Percentiles rank a stretch among this genome's conserved stretches.
Conservation (phyloP, 2,888 invertebrate species). For the Odontocerum albicorne region DNA sequence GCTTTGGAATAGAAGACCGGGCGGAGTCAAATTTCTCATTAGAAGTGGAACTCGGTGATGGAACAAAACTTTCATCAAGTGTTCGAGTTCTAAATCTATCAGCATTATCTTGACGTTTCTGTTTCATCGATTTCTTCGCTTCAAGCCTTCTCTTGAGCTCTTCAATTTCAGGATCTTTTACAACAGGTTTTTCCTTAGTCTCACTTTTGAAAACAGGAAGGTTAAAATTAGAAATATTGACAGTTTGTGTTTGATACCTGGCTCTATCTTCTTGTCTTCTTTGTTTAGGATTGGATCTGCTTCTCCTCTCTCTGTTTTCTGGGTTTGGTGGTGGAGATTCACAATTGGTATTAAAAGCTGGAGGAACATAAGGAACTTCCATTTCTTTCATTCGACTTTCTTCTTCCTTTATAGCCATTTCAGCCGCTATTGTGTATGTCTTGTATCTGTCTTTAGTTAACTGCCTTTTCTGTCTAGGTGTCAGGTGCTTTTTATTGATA, state of each 20-base stretch:
- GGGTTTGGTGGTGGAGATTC: conserved; percentile 39
- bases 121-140: conserved; percentile 56
- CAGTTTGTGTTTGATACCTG: conserved; percentile 70
- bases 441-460: conserved; percentile 77
- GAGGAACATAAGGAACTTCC: neutral
- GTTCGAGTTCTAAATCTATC: conserved; percentile 77
- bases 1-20: conserved; percentile 44
- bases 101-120: conserved; percentile 64
- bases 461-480: conserved; percentile 77
- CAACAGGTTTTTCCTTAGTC: conserved; percentile 20
- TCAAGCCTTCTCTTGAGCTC: conserved; percentile 49
- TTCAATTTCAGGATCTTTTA: conserved; percentile 41
- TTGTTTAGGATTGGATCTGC: conserved; percentile 62
- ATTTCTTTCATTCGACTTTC: conserved; percentile 7
- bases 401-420: conserved; percentile 42
- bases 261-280: conserved; percentile 66
- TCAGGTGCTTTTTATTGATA: conserved; percentile 55
- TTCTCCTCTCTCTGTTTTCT: conserved; percentile 37
- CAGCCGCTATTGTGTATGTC: conserved; percentile 78
- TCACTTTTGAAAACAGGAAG: conserved; percentile 44
- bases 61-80: conserved; percentile 57
- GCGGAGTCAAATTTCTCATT: conserved; percentile 49
- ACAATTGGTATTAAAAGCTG: neutral
- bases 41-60: conserved; percentile 56
- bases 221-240: conserved; percentile 44